A percentile compares a stretch with the other conserved stretches of the same genome.
Evolutionary conservation across 1,140 invertebrate genomes (phyloP).

Genomic region (Myzus persicae): DNA sequence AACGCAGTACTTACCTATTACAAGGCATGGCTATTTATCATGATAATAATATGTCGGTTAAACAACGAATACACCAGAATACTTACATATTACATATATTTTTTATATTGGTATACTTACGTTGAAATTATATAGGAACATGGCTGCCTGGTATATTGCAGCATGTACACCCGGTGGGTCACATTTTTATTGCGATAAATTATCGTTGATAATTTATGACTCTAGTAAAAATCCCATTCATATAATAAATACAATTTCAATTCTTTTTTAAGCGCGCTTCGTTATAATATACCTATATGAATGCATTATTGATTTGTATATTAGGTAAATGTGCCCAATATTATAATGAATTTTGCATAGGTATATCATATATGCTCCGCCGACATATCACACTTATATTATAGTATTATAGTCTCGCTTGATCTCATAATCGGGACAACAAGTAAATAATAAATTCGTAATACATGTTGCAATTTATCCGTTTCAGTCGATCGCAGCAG

Average conservation of each 20-base stretch:
- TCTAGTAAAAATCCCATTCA: neutral
- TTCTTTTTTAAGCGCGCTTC: neutral
- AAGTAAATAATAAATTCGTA: conserved; percentile 1
- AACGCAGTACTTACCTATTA: neutral
- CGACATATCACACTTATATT: neutral
- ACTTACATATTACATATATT: neutral
- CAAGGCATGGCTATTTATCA: neutral
- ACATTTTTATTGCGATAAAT: conserved; percentile 16
- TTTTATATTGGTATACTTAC: neutral
- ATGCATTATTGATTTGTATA: neutral
- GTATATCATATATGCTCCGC: neutral
- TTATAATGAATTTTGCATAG: neutral
- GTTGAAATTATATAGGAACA: neutral
- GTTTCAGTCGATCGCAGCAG: neutral
- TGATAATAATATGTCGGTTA: conserved; percentile 14
- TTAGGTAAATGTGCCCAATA: neutral
- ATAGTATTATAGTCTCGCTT: neutral
- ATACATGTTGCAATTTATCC: neutral
- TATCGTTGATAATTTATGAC: neutral
- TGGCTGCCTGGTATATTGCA: neutral
- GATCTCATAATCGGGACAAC: neutral
- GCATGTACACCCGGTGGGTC: neutral
- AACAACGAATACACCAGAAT: neutral
- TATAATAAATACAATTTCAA: neutral
- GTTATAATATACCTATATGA: neutral